Base-by-base conservation (phyloP, 2,113 vertebrate species). In the Loxodonta africana region DNA sequence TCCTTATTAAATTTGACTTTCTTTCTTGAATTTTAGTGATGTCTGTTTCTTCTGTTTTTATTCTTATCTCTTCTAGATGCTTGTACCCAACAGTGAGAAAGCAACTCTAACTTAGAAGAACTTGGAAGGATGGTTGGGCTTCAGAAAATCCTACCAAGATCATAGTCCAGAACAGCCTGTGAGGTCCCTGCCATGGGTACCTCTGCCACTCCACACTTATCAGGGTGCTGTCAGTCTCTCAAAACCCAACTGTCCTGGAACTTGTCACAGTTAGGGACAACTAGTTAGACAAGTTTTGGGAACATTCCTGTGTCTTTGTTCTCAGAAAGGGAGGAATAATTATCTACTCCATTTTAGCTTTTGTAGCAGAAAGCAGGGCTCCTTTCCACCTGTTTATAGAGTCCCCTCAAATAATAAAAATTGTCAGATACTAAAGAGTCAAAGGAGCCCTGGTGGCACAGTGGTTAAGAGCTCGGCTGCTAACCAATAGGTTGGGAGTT, bases 191-290 rank as follows among this genome's bases (percentile, higher is more conserved):
- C 30, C 25, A 20, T 4, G 33, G 28, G 33, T 1, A 0, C 17
- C 15, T 65, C 14, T 25, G 63, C 4, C 1, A 30, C 83, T 69
- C n/a, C 6, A 5, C 30, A 30, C 0, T 14, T 0, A 3, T 6
- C 15, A 60, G 37, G 18, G n/a, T 2, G 1, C 12, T 14, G 1
- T 20, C 14, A 4, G 53, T 33, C 15, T 86, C 48, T 53, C 17
- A 48, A 28, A 74, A 53, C 26, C 12, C 41, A 41, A 6, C 4
- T 11, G 5, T n/a, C 46, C 62, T 48, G 37, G 44, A 83, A 3
- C 4, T 10, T 33, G 20, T 2, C 20, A 76, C 0, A 18, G 17
- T 5, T 51, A 74, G 48, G 3, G 48, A 17, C 1, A 23, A 77
- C 14, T 60, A 8, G 23, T 53, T 78, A 17, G 8, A 41, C 20